Evolutionary conservation across 2,888 invertebrate species (phyloP).

Genomic region (Orchesella flavescens): DNA sequence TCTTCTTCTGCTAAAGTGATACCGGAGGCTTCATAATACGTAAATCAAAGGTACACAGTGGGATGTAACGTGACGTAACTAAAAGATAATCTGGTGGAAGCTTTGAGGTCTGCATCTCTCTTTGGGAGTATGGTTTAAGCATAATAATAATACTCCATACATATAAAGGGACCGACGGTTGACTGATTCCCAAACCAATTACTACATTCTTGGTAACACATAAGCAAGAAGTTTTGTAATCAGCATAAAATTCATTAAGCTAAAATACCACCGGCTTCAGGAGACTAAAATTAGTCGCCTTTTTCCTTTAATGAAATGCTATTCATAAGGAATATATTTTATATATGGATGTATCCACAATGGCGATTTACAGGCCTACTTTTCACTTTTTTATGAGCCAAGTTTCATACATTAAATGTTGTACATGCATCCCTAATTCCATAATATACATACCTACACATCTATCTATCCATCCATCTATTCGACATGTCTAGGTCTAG

Average conservation of each 20-base stretch:
- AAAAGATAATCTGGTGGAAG: too few relatives aligned
- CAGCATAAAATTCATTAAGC: neutral
- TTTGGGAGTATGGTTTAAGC: too few relatives aligned
- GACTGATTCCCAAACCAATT: slow-evolving; percentile 9
- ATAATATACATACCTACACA: neutral
- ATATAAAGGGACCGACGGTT: neutral
- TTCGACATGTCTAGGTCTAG: too few relatives aligned
- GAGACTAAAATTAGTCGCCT: neutral
- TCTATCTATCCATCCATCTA: neutral
- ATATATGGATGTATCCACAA: neutral
- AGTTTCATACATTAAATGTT: neutral
- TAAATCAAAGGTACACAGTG: neutral
- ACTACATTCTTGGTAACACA: neutral
- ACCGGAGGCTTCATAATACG: neutral
- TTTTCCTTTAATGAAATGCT: neutral
- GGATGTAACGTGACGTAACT: too few relatives aligned
- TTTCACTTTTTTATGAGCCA: too few relatives aligned
- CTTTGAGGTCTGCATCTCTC: too few relatives aligned
- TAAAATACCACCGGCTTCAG: neutral
- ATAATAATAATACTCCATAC: neutral
- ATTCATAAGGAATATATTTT: neutral
- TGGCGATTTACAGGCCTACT: neutral
- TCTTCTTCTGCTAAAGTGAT: too few relatives aligned
- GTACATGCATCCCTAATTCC: neutral
- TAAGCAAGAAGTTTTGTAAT: neutral